A percentile compares a stretch with the other conserved stretches of the same genome.
phyloP scores from a whole-genome alignment of 2,888 invertebrate genomes.

The Actias luna region DNA sequence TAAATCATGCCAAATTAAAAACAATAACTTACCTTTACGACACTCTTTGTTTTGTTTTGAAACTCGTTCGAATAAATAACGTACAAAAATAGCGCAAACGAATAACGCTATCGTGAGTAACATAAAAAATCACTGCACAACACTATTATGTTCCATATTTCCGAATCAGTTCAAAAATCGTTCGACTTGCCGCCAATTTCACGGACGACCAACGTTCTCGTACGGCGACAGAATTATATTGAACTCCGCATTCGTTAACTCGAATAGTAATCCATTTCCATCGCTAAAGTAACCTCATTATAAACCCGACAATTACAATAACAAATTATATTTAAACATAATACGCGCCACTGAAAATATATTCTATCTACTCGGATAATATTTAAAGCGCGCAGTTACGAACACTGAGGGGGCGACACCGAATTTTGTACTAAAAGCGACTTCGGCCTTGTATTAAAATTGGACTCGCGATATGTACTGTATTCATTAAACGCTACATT shows the following conservation, averaged over 20 bases:
- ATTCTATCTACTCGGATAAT: slow-evolving; percentile 27
- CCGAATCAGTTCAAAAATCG: slow-evolving; percentile 29
- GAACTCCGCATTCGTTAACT: slow-evolving; percentile 20
- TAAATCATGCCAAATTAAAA: background rate
- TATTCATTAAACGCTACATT: slow-evolving; percentile 25
- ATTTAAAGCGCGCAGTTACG: slow-evolving; percentile 31
- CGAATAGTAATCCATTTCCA: slow-evolving; percentile 15
- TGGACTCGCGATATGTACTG: slow-evolving; percentile 29
- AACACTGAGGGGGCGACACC: slow-evolving; percentile 29
- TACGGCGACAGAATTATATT: slow-evolving; percentile 25
- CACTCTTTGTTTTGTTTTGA: slow-evolving; percentile 30
- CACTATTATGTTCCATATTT: slow-evolving; percentile 38
- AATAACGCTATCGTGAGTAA: slow-evolving; percentile 53
- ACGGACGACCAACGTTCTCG: slow-evolving; percentile 54
- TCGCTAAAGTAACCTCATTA: slow-evolving; percentile 13
- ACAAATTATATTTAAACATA: slow-evolving; percentile 21
- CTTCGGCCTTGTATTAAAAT: slow-evolving; percentile 38
- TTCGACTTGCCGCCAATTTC: slow-evolving; percentile 64
- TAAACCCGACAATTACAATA: slow-evolving; percentile 17
- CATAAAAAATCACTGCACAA: slow-evolving; percentile 72
- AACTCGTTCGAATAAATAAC: slow-evolving; percentile 47
- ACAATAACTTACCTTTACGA: slow-evolving; percentile 41
- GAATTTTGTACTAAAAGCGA: slow-evolving; percentile 33
- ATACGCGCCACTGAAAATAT: slow-evolving; percentile 18
- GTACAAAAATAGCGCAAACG: slow-evolving; percentile 49